A percentile compares a stretch with the other conserved stretches of the same genome.
phyloP scores from a whole-genome alignment of 1,140 invertebrate genomes.

The Copidosoma floridanum region DNA sequence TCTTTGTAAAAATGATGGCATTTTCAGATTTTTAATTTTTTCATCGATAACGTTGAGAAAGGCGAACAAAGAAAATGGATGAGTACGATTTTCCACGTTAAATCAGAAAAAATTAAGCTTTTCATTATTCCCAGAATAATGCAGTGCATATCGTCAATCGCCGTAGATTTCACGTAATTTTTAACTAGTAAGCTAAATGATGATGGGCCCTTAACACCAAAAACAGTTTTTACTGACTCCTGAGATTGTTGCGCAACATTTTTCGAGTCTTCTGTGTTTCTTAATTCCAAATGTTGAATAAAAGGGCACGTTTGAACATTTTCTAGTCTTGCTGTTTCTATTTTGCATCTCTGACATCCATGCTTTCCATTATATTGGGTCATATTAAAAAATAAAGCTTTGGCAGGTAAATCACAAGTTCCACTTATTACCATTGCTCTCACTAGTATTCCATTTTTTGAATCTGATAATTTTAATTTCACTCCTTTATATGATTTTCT shows the following conservation, averaged over 20 bases:
- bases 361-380: constrained; percentile 21
- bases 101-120: neutral
- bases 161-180: constrained; percentile 2
- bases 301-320: neutral
- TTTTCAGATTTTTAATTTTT: no score
- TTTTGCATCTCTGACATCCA: constrained; percentile 18
- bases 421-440: constrained; percentile 14
- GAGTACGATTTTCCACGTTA: no score
- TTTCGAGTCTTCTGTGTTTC: constrained; percentile 21
- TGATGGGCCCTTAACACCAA: neutral
- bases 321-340: neutral
- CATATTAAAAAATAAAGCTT: constrained; percentile 21
- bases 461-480: neutral
- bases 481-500: constrained; percentile 11
- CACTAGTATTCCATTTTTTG: neutral
- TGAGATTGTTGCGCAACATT: neutral
- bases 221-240: neutral
- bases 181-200: neutral
- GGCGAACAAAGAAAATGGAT: no score
- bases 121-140: neutral
- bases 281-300: neutral
- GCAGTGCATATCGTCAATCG: neutral
- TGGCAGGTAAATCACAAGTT: constrained; percentile 23
- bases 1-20: no score
- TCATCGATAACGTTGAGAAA: no score